Evolutionary conservation across 2,888 invertebrate genomes (phyloP), one percentile per base, ranked within the genome.

Genomic region (Amiota communis): DNA sequence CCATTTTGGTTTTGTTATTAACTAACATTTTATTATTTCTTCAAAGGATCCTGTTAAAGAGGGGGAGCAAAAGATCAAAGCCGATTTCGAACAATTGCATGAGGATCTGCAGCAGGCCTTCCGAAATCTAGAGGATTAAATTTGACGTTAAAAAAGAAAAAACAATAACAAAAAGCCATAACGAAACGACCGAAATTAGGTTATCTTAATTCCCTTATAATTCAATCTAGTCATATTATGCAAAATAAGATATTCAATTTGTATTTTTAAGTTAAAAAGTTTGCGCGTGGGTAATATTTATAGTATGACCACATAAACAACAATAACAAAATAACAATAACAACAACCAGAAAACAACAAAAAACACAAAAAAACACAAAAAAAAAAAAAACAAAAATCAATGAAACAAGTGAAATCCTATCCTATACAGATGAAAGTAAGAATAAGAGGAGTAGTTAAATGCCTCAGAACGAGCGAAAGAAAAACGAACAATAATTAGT

Each of bases 101-200:
- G 99, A 99, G 90, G 97, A 97, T 89, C 96, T 99, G 92, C 96
- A 97, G 84, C 95, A 95, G 87, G 96, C 97, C 83, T 99, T 99
- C 93, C 95, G 98, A 90, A 98, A 97, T 92, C 92, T 99, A 87
- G 98, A 99, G 92, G 98, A 99, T 90, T 97, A 96, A 92, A 72
- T 64, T 17, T 63, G 11, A 59, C 57, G 47, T 51, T 70, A 59
- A n/a, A 72, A 17, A 48, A 73, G 67, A 73, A 23, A 10, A 12
- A 67, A 67, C 51, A 67, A 51, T 51, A 51, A 1, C 51, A 65
- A 75, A 74, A 79, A 75, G 79, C 72, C 72, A 80, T 77, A 53
- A 72, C 75, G 76, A 81, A 81, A 75, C 77, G 80, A 76, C 80
- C 81, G 73, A 77, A 75, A 76, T 74, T 82, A 79, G 83, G 83